phyloP scores from a whole-genome alignment of 2,888 invertebrate species.

The Tetragnatha montana region DNA sequence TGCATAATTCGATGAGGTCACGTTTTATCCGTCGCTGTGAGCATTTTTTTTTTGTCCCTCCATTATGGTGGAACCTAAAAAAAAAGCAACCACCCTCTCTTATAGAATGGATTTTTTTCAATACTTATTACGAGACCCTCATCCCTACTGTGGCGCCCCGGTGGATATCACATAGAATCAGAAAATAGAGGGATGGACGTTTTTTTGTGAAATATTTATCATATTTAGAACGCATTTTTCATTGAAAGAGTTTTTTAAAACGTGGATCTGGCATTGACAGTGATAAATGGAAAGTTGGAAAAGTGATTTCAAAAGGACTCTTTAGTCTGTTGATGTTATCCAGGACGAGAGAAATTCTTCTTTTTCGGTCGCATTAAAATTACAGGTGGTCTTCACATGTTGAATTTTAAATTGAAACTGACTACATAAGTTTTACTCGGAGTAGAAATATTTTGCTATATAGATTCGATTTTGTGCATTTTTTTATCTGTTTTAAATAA shows the following conservation, averaged over 20 bases:
- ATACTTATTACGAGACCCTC: not conserved
- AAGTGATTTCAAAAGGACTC: too few species aligned
- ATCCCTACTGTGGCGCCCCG: not conserved
- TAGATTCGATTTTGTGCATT: too few species aligned
- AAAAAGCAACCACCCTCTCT: not conserved
- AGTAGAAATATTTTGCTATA: too few species aligned
- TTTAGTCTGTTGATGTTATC: too few species aligned
- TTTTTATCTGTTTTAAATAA: too few species aligned
- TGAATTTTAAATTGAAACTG: too few species aligned
- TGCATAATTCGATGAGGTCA: conserved; percentile 54
- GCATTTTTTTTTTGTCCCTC: conserved; percentile 21
- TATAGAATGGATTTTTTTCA: not conserved
- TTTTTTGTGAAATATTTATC: not conserved
- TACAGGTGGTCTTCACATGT: not conserved
- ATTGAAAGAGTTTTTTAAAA: too few species aligned
- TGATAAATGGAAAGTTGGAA: too few species aligned
- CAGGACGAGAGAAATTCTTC: too few species aligned
- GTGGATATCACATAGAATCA: not conserved
- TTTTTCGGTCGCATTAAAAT: not conserved
- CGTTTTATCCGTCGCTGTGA: conserved; percentile 35
- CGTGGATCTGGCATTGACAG: too few species aligned
- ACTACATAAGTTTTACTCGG: too few species aligned
- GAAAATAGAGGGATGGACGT: not conserved
- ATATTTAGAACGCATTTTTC: too few species aligned
- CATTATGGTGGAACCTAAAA: not conserved